A percentile compares a stretch with the other conserved stretches of the same genome.
These are phyloP conservation scores for Pentamera pediparva DNA, from an alignment of 53 echinoderm and acorn worm genomes.

Conservation along the genomic window DNA sequence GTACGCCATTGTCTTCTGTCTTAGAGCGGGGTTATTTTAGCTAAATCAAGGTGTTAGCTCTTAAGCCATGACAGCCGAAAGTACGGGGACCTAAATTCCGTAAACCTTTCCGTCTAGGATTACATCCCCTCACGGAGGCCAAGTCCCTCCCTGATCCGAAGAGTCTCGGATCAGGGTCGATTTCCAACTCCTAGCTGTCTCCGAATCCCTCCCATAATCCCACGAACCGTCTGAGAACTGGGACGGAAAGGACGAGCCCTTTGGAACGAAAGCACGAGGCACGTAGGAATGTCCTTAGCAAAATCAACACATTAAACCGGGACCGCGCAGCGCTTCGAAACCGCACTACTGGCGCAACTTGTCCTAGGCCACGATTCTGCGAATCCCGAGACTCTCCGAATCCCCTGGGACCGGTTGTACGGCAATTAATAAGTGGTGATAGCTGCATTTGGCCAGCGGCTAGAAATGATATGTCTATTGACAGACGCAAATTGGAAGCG, in stretches of 20 bases:
- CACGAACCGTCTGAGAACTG: constrained; percentile 2
- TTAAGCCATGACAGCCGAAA: too few species aligned
- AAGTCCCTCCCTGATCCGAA: too few species aligned
- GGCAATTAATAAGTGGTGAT: constrained; percentile 30
- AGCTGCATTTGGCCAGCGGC: constrained; percentile 29
- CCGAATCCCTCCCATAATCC: too few species aligned
- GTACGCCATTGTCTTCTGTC: too few species aligned
- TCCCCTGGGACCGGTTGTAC: constrained; percentile 15
- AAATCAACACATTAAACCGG: constrained; percentile 20
- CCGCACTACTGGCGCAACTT: constrained; percentile 5
- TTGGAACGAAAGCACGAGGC: not conserved
- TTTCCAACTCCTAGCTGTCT: too few species aligned
- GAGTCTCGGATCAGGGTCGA: too few species aligned
- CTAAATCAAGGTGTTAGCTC: too few species aligned
- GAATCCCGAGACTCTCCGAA: constrained; percentile 4
- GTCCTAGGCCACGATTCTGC: not conserved
- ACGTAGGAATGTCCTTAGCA: not conserved
- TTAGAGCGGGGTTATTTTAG: too few species aligned
- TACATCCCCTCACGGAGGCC: too few species aligned
- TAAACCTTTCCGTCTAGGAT: too few species aligned
- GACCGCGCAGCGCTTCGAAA: constrained; percentile 12
- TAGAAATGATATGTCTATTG: constrained; percentile 20
- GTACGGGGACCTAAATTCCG: too few species aligned
- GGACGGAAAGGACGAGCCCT: not conserved
- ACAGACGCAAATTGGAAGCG: constrained; percentile 3